Evolutionary conservation across 2,888 invertebrate genomes (phyloP).

Genomic region (Epirrhoe tristata): DNA sequence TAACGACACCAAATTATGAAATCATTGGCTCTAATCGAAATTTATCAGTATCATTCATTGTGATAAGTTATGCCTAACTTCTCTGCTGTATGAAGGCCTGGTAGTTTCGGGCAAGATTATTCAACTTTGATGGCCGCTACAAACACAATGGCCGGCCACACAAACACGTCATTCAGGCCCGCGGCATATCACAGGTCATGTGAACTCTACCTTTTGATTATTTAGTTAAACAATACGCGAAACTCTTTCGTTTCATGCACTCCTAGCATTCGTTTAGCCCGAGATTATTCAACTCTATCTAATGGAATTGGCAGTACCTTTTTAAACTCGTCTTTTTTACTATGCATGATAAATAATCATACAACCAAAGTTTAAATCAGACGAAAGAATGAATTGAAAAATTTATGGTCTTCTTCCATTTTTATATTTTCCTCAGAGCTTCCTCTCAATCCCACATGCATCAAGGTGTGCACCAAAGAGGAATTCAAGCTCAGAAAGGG

Average conservation of each 20-base stretch:
- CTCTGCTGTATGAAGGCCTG: constrained; percentile 25
- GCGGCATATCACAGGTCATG: constrained; percentile 8
- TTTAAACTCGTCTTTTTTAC: too few relatives aligned
- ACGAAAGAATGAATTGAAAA: too few relatives aligned
- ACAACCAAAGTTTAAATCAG: too few relatives aligned
- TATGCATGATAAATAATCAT: too few relatives aligned
- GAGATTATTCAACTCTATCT: constrained; percentile 37
- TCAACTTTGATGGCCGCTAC: constrained; percentile 31
- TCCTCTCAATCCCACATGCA: constrained; percentile 73
- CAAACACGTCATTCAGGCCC: constrained; percentile 8
- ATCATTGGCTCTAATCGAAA: not conserved
- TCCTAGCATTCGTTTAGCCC: constrained; percentile 23
- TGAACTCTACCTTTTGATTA: constrained; percentile 7
- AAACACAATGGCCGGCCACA: constrained; percentile 4
- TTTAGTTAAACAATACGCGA: not conserved
- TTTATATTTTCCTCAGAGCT: too few relatives aligned
- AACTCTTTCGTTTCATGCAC: constrained; percentile 21
- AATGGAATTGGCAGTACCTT: constrained; percentile 8
- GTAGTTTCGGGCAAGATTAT: constrained; percentile 31
- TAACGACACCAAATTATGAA: not conserved
- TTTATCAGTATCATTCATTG: constrained; percentile 1
- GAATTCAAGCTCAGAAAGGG: constrained; percentile 65
- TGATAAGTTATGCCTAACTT: constrained; percentile 15
- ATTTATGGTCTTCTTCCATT: too few relatives aligned
- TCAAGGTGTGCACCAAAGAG: constrained; percentile 74